These are phyloP conservation scores for Acrobasis repandana DNA, from an alignment of 2,888 invertebrate genomes.

Conservation along the genomic window DNA sequence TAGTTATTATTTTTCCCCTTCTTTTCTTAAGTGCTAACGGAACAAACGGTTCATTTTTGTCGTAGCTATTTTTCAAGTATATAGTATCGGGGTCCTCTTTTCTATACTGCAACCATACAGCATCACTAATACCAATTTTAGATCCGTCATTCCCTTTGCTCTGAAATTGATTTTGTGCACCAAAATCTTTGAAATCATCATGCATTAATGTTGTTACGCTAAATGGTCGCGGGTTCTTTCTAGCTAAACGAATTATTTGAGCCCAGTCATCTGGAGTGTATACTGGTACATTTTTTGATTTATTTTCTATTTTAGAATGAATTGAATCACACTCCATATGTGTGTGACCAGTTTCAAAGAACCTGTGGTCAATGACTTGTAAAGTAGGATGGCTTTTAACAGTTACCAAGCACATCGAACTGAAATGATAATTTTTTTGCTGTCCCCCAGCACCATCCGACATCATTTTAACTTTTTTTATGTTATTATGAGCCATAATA, in stretches of 20 bases:
- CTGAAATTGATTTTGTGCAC: constrained; percentile 22
- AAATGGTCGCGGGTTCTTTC: constrained; percentile 23
- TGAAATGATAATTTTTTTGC: constrained; percentile 36
- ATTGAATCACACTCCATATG: too few relatives aligned
- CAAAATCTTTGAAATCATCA: constrained; percentile 25
- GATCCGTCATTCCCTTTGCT: neutral
- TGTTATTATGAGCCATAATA: constrained; percentile 25
- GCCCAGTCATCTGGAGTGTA: constrained; percentile 38
- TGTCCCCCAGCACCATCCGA: constrained; percentile 37
- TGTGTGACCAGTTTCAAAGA: constrained; percentile 33
- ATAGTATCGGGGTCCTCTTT: constrained; percentile 22
- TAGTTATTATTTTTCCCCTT: constrained; percentile 21
- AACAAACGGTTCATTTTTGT: constrained; percentile 25
- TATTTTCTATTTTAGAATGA: constrained; percentile 41
- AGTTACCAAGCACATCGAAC: constrained; percentile 30
- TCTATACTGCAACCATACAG: constrained; percentile 24
- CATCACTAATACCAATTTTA: constrained; percentile 22
- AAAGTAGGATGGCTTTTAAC: neutral
- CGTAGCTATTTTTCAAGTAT: constrained; percentile 22
- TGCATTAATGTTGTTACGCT: constrained; percentile 21
- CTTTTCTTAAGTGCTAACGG: constrained; percentile 21
- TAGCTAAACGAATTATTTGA: constrained; percentile 25
- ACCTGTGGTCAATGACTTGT: constrained; percentile 23
- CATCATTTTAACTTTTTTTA: constrained; percentile 34
- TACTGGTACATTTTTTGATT: constrained; percentile 38